Evolutionary conservation across 2,113 vertebrate species (phyloP), one percentile per base, ranked within the genome.

Genomic region (Calidris pygmaea): DNA sequence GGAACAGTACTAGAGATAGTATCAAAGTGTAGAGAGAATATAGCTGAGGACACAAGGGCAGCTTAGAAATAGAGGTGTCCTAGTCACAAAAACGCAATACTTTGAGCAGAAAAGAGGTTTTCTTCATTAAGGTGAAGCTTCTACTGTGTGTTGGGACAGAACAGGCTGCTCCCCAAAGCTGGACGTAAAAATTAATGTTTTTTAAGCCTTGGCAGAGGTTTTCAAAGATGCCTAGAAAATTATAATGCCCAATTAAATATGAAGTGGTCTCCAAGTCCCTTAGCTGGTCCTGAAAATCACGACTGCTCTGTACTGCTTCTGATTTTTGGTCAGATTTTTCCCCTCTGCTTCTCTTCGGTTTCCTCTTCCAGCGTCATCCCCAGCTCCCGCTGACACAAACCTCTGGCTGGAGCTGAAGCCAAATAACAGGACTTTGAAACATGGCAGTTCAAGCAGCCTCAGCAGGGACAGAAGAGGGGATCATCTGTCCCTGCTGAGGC

Each of bases 161-260:
- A 67, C 6, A 11, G 12, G 30, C 47, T 27, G 20, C 30, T 86
- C 18, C 26, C 37, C 59, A 29, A 59, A 77, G 79, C 18, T 29
- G 52, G 68, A 6, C 19, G 1, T 47, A 77, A 56, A 84, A 88
- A 77, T 22, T 4, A 77, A 78, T 1, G 3, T 29, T 26, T 90
- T 37, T 5, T 20, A 75, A 71, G 41, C 47, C 37, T 88, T 90
- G 85, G 65, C 92, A 93, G 76, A 78, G 34, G 26, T 63, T 94
- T 94, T 63, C 60, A 81, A 78, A 56, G 72, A 56, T 77, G 59
- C 67, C 48, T 90, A 34, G 76, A 45, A 96, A 86, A 84, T 86
- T 34, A 72, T 59, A 84, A 84, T 78, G 65, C 47, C 82, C 63
- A 84, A 58, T 86, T 89, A 84, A 92, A 52, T 75, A 86, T 34